Base-by-base conservation (phyloP, 2,113 vertebrate species). In the Chroicocephalus ridibundus region DNA sequence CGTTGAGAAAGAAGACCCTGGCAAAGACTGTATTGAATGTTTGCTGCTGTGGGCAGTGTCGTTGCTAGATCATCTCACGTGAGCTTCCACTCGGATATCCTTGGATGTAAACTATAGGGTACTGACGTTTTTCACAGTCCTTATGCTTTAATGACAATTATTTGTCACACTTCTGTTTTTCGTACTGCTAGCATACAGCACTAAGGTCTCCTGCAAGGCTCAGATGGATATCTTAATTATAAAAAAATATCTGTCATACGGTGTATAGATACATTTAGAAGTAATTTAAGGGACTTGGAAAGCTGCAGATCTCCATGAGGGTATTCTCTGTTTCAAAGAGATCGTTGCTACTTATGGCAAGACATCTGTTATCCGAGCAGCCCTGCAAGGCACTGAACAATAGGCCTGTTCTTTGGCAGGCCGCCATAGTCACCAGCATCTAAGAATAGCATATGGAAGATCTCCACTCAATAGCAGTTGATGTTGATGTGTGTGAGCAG, bases 321-420 rank as follows among this genome's bases (percentile, higher is more conserved):
- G 27, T 78, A 57, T 94, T 92, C 62, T 94, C 71, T 77, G 42
- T 79, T 95, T 97, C 79, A 77, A 54, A 94, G 75, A 90, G 66
- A 88, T 92, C 0, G 0, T 89, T 81, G 81, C 68, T 85, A 83
- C 92, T 96, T 94, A 82, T 69, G 86, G 95, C 66, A 92, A 92
- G 95, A 94, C 95, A 94, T 94, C 79, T 93, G 82, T 86, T n/a
- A 32, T 64, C 65, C 77, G 75, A 82, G 62, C 75, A 93, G 60
- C 77, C 81, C 88, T 94, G 90, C 83, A 93, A 95, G 93, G 86
- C 70, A 76, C 44, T 31, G 90, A 85, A 65, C 71, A 97, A 91
- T 92, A 86, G 86, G 34, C 24, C 49, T 75, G 51, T 61, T 90
- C 82, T 94, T 91, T 96, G 93, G 87, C 87, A 93, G 72, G 54